Conservation (phyloP, 2,888 invertebrate genomes). For the Caradrina kadenii region DNA sequence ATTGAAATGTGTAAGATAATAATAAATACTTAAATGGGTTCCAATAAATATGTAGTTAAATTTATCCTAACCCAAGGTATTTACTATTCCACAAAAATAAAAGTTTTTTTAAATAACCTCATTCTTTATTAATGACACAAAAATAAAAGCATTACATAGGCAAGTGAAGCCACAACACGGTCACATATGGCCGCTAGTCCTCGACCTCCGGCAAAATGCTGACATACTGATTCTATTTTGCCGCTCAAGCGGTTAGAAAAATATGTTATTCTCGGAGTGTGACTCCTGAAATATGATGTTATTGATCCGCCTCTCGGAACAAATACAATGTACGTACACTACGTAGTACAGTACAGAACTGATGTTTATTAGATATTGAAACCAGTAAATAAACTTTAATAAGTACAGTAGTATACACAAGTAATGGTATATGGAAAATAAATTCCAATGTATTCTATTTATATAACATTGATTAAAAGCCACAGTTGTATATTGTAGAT, state of each 20-base stretch:
- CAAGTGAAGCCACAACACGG: conserved; percentile 65
- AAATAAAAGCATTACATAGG: conserved; percentile 23
- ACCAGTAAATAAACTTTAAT: background rate
- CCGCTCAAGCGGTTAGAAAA: conserved; percentile 71
- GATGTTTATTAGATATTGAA: conserved; percentile 15
- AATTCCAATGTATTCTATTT: too few relatives aligned
- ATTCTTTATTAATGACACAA: conserved; percentile 4
- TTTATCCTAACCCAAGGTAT: too few relatives aligned
- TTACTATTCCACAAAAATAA: too few relatives aligned
- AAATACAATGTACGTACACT: conserved; percentile 41
- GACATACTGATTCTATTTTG: conserved; percentile 75
- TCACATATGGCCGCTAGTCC: conserved; percentile 72
- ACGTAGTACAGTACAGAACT: conserved; percentile 2
- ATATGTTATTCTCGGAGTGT: conserved; percentile 76
- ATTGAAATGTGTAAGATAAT: too few relatives aligned
- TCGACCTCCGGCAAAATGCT: conserved; percentile 73
- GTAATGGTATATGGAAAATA: too few relatives aligned
- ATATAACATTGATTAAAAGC: too few relatives aligned
- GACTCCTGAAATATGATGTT: conserved; percentile 70
- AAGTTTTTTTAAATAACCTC: too few relatives aligned
- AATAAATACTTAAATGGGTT: too few relatives aligned
- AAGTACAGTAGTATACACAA: too few relatives aligned
- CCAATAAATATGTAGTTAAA: too few relatives aligned
- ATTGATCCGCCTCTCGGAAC: conserved; percentile 63
- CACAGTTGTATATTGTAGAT: too few relatives aligned